Evolutionary conservation across 2,888 invertebrate genomes (phyloP), one percentile per base, ranked within the genome.

Genomic region (Zaprionus bogoriensis): DNA sequence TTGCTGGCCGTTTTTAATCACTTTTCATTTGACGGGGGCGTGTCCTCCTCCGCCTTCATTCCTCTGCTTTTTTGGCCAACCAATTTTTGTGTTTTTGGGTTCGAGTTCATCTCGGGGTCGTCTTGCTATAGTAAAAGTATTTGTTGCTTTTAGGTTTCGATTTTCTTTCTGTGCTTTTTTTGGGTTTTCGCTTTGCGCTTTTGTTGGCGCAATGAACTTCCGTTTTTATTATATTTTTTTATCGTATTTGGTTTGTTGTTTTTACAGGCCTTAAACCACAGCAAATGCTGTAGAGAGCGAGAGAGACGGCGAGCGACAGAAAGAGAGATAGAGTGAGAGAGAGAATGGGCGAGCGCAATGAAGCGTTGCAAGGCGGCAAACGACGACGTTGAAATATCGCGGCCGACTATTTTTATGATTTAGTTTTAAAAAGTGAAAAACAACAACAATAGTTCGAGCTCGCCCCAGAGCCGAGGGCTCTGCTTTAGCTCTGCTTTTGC

Each of bases 301-400:
- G 51, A n/a, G 27, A 20, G 27, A 27, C 12, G 2, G 25, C 17
- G 48, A 25, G 27, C n/a, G 38, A 6, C 0, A 14, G 32, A 14
- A 45, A 64, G 51, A 32, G 47, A 17, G 27, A 19, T 19, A 12
- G 10, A n/a, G 22, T 14, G 36, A n/a, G n/a, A n/a, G n/a, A n/a
- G n/a, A n/a, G n/a, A n/a, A 28, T n/a, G 12, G 38, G 10, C 12
- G 51, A 30, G 32, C 55, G 75, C 83, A 85, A 79, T 79, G 79
- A 79, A 85, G 79, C 79, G 79, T 79, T 79, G 68, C 86, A 85
- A 75, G 82, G 81, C 78, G 84, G 83, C 70, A 64, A 61, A 45
- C 62, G 42, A 45, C 62, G 71, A 66, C 78, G 82, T 82, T 77
- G 61, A 78, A 82, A 77, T 75, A 77, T 83, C 64, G 80, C 64